phyloP scores from a whole-genome alignment of 2,797 vertebrate genomes.

The Pseudochromis fuscus region DNA sequence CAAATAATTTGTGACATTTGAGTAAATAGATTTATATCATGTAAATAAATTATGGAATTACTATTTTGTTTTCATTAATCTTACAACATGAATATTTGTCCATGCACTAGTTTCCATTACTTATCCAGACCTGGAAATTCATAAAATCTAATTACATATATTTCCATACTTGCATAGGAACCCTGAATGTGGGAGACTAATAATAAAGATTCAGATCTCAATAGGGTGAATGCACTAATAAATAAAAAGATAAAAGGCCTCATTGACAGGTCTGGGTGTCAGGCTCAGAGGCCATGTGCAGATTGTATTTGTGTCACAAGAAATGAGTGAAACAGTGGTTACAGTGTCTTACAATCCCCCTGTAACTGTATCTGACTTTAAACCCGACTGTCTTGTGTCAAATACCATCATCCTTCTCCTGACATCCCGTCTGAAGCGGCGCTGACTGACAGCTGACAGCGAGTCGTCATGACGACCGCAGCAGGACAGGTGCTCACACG shows the following conservation, averaged over 20 bases:
- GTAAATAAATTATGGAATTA: too few relatives aligned
- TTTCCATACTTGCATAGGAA: too few relatives aligned
- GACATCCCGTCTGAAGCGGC: constrained; percentile 19
- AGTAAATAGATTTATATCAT: too few relatives aligned
- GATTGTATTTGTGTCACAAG: background rate
- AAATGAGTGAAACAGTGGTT: background rate
- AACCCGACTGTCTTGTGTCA: constrained; percentile 10
- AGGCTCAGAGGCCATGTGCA: background rate
- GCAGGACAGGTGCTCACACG: background rate
- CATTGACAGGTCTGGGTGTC: background rate
- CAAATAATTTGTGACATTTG: too few relatives aligned
- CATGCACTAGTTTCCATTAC: too few relatives aligned
- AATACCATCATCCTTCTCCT: constrained; percentile 9
- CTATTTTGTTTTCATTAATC: too few relatives aligned
- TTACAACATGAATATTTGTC: too few relatives aligned
- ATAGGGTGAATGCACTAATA: too few relatives aligned
- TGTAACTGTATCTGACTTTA: background rate
- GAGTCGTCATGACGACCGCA: constrained; percentile 8
- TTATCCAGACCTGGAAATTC: too few relatives aligned
- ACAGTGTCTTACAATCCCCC: background rate
- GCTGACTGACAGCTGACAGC: constrained; percentile 32
- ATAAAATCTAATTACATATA: too few relatives aligned
- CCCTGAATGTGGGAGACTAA: too few relatives aligned
- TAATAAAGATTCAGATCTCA: too few relatives aligned
- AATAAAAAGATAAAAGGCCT: background rate